phyloP scores from a whole-genome alignment of 1,140 invertebrate species.

The Drosophila funebris region DNA sequence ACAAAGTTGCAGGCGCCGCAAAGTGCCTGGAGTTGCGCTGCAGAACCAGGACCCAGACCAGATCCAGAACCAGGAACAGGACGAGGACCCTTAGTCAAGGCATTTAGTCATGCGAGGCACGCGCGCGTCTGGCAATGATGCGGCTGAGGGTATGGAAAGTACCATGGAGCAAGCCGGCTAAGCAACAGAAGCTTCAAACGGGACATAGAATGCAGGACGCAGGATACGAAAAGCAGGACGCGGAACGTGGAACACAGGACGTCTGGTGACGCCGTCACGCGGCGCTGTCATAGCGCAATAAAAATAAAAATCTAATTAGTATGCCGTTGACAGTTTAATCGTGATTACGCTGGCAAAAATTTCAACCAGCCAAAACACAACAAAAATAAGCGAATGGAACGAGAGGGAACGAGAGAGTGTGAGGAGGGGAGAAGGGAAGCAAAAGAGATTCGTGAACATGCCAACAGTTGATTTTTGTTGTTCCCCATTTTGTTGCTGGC shows the following conservation, averaged over 20 bases:
- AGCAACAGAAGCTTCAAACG: not conserved
- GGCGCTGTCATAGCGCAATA: conserved; percentile 80
- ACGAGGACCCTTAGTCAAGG: conserved; percentile 16
- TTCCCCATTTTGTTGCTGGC: conserved; percentile 41
- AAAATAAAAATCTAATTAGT: conserved; percentile 83
- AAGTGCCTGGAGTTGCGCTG: conserved; percentile 52
- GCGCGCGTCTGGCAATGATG: conserved; percentile 42
- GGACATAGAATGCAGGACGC: not conserved
- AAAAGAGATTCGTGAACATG: conserved; percentile 71
- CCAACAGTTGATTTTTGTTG: conserved; percentile 78
- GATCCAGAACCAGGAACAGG: not conserved
- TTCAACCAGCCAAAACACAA: conserved; percentile 40
- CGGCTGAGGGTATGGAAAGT: conserved; percentile 10
- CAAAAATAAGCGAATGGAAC: not conserved
- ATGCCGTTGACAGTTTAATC: conserved; percentile 83
- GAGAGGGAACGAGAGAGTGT: not conserved
- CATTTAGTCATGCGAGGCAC: conserved; percentile 72
- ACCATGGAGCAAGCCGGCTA: conserved; percentile 6
- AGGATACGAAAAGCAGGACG: conserved; percentile 21
- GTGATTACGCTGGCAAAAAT: conserved; percentile 83
- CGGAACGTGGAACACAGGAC: conserved; percentile 1
- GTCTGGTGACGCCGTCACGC: conserved; percentile 67
- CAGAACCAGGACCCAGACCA: conserved; percentile 5
- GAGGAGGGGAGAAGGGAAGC: not conserved
- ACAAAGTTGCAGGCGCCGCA: conserved; percentile 74